These are phyloP conservation scores for Pipistrellus pygmaeus DNA, from an alignment of 2,797 vertebrate species.

Conservation along the genomic window DNA sequence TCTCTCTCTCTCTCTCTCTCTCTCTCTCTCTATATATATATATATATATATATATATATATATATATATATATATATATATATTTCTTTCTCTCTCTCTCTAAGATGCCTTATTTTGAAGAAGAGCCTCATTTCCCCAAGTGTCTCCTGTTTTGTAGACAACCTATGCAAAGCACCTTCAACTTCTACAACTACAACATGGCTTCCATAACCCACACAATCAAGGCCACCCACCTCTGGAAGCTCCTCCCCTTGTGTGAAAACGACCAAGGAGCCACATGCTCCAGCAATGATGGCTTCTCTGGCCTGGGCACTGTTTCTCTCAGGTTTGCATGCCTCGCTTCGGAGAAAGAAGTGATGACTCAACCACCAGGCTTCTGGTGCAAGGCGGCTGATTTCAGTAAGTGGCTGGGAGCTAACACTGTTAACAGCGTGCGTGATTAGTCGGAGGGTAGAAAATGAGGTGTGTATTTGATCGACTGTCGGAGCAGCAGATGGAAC, in stretches of 20 bases:
- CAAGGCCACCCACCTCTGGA: neutral
- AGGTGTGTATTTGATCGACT: constrained; percentile 78
- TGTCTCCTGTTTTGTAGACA: neutral
- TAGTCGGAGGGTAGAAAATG: constrained; percentile 72
- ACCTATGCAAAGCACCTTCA: neutral
- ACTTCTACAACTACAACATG: no score
- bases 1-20: neutral
- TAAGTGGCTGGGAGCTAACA: neutral
- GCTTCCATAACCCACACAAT: neutral
- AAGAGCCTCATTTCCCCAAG: neutral
- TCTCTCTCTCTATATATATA: no score
- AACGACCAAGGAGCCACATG: neutral
- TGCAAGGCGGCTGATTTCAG: neutral
- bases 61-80: no score
- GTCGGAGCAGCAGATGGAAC: constrained; percentile 83
- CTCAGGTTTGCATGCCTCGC: neutral
- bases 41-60: no score
- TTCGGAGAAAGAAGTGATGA: constrained; percentile 51
- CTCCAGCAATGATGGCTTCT: neutral
- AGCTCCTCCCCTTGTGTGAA: neutral
- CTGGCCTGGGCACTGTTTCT: neutral
- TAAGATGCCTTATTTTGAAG: neutral
- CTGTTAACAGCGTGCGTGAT: constrained; percentile 70
- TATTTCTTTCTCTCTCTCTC: neutral
- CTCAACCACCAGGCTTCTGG: constrained; percentile 25